Evolutionary conservation across 2,797 vertebrate genomes (phyloP).

Genomic region (Bradypus variegatus): DNA sequence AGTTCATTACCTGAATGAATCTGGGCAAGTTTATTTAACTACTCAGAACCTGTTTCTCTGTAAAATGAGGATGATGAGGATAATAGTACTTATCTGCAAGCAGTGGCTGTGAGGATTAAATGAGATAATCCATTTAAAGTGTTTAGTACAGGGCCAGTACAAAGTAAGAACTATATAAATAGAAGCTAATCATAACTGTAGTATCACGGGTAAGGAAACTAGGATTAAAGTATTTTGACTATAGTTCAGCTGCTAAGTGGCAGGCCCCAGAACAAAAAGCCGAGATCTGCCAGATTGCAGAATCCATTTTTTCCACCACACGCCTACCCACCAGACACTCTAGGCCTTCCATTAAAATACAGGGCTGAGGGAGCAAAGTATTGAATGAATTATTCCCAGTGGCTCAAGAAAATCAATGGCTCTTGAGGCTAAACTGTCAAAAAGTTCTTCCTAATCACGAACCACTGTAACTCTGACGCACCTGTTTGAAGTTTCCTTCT

Average conservation of each 20-base stretch:
- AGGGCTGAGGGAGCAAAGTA: neutral
- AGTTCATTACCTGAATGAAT: neutral
- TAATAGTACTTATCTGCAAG: neutral
- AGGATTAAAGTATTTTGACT: neutral
- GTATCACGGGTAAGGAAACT: slow-evolving; percentile 16
- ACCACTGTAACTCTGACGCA: neutral
- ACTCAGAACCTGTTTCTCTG: neutral
- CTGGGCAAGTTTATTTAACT: neutral
- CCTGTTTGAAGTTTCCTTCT: neutral
- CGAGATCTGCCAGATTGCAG: neutral
- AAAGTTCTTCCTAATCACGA: neutral
- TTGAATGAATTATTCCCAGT: slow-evolving; percentile 2
- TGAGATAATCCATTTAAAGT: neutral
- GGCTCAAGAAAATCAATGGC: slow-evolving; percentile 7
- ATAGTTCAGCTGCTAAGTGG: neutral
- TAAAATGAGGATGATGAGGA: neutral
- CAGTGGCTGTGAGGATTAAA: slow-evolving; percentile 7
- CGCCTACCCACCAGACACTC: neutral
- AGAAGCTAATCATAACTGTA: slow-evolving; percentile 18
- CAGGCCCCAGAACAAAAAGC: neutral
- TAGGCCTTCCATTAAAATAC: neutral
- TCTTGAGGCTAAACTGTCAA: neutral
- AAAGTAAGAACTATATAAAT: slow-evolving; percentile 3
- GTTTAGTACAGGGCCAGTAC: neutral
- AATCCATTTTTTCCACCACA: slow-evolving; percentile 16